Percentiles rank a stretch among this genome's conserved stretches.
These are phyloP conservation scores for Cylloceria caligata DNA, from an alignment of 2,888 invertebrate species.

Conservation along the genomic window DNA sequence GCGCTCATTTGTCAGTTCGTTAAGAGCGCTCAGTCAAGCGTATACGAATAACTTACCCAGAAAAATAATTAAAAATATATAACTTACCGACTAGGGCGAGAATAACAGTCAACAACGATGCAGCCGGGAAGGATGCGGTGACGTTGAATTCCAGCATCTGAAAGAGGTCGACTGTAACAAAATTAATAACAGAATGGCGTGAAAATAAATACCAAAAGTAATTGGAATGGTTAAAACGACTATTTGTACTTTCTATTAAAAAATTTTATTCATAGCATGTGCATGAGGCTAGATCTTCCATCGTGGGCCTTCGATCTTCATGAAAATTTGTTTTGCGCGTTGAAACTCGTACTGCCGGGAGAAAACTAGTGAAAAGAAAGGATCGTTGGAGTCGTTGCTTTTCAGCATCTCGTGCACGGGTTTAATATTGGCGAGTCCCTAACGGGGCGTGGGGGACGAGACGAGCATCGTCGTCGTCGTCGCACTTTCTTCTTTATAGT, in stretches of 20 bases:
- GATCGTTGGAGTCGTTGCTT: constrained; percentile 37
- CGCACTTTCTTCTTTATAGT: constrained; percentile 58
- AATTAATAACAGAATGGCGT: constrained; percentile 72
- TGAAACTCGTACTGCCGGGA: background rate
- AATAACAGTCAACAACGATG: constrained; percentile 98
- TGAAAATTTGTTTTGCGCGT: constrained; percentile 1
- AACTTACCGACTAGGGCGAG: constrained; percentile 98
- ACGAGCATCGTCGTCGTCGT: constrained; percentile 39
- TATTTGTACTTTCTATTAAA: background rate
- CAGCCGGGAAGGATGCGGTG: constrained; percentile 97
- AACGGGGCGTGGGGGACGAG: constrained; percentile 54
- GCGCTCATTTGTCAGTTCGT: background rate
- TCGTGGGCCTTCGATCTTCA: background rate
- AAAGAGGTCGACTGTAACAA: constrained; percentile 94
- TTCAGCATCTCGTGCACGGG: constrained; percentile 42
- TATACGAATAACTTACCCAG: background rate
- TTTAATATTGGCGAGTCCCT: constrained; percentile 60
- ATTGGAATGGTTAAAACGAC: background rate
- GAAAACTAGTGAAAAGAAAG: constrained; percentile 9
- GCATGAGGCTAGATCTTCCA: background rate
- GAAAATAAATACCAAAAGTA: background rate
- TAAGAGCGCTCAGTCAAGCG: background rate
- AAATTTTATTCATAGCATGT: background rate
- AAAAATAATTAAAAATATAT: background rate
- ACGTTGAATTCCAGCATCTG: constrained; percentile 99